A percentile compares a stretch with the other conserved stretches of the same genome.
Conservation (phyloP, 2,888 invertebrate genomes). For the Pimpla rufipes region DNA sequence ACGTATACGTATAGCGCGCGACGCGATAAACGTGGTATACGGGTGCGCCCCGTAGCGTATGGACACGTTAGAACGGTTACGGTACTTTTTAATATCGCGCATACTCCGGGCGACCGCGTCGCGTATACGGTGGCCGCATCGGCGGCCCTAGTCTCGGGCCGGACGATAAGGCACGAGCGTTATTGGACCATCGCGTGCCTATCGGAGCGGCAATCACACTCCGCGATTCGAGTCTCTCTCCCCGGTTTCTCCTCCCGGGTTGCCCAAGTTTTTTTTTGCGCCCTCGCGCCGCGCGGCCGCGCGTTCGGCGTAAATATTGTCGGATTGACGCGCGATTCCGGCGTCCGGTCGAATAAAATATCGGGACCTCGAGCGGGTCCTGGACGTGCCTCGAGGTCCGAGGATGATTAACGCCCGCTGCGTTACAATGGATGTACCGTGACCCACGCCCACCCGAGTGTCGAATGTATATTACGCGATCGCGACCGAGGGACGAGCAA, state of each 20-base stretch:
- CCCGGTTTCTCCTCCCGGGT: slow-evolving; percentile 39
- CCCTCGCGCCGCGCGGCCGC: slow-evolving; percentile 8
- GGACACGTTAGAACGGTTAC: slow-evolving; percentile 60
- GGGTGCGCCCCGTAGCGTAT: slow-evolving; percentile 26
- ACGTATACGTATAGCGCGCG: background rate
- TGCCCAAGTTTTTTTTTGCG: slow-evolving; percentile 19
- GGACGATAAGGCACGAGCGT: slow-evolving; percentile 78
- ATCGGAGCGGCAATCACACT: slow-evolving; percentile 65
- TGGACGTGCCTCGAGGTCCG: slow-evolving; percentile 41
- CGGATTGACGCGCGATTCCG: slow-evolving; percentile 64
- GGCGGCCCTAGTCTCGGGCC: slow-evolving; percentile 16
- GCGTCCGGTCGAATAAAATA: slow-evolving; percentile 53
- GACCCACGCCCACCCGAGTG: slow-evolving; percentile 14
- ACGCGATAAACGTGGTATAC: slow-evolving; percentile 55
- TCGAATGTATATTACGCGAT: slow-evolving; percentile 18
- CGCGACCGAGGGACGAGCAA: background rate
- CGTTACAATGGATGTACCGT: background rate
- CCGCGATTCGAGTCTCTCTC: slow-evolving; percentile 48
- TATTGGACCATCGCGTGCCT: slow-evolving; percentile 76
- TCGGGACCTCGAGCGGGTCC: slow-evolving; percentile 28
- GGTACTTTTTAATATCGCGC: slow-evolving; percentile 61
- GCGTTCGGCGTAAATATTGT: slow-evolving; percentile 56
- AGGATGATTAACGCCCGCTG: slow-evolving; percentile 60
- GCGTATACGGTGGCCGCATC: background rate
- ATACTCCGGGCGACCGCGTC: slow-evolving; percentile 37